Percentiles rank a stretch among this genome's conserved stretches.
Conservation (phyloP, 2,888 invertebrate species). For the Diadegma fenestrale region DNA sequence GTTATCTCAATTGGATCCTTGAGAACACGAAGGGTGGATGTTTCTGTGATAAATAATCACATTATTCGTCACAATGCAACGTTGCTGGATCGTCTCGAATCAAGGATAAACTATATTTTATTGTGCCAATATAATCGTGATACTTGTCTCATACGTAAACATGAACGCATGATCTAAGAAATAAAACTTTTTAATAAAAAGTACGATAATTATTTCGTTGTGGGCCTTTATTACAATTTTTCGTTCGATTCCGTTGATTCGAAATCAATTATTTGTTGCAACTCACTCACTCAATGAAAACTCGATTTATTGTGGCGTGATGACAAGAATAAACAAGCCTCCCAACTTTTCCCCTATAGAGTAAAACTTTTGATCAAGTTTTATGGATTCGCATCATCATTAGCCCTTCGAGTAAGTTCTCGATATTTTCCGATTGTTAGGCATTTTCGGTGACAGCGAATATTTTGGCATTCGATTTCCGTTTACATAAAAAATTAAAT, state of each 20-base stretch:
- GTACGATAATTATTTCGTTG: background rate
- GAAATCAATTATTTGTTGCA: too few species aligned
- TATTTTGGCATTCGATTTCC: too few species aligned
- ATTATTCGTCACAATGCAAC: background rate
- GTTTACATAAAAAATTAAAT: too few species aligned
- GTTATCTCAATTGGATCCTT: conserved; percentile 92
- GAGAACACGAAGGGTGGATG: conserved; percentile 93
- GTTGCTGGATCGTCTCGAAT: conserved; percentile 27
- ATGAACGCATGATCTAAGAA: conserved; percentile 12
- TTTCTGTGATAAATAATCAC: conserved; percentile 89
- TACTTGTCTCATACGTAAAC: conserved; percentile 42
- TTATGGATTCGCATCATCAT: background rate
- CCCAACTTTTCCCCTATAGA: conserved; percentile 10
- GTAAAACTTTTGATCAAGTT: conserved; percentile 37
- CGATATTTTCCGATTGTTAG: too few species aligned
- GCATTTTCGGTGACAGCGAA: background rate
- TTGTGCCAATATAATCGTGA: conserved; percentile 60
- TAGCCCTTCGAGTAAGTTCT: background rate
- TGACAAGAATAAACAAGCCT: background rate
- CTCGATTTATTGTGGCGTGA: conserved; percentile 50
- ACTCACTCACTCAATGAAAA: too few species aligned
- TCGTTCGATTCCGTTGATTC: background rate
- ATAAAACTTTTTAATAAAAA: conserved; percentile 5
- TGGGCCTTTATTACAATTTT: background rate
- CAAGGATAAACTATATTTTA: conserved; percentile 25